Conservation (phyloP, 2,113 vertebrate genomes). For the Halcyon senegalensis region DNA sequence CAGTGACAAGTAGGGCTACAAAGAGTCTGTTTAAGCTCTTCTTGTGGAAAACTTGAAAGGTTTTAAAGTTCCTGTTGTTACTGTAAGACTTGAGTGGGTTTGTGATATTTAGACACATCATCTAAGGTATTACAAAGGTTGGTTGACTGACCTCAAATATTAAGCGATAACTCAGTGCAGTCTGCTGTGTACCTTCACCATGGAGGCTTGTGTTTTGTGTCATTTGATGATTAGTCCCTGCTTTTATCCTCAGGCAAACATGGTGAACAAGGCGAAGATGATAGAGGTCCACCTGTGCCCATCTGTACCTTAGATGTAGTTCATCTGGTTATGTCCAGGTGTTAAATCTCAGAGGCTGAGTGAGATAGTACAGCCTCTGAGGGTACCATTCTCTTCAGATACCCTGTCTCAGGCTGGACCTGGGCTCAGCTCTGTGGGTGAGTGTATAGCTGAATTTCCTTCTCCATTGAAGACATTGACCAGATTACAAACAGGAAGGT, state of each 20-base stretch:
- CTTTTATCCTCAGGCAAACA: background rate
- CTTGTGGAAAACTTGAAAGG: background rate
- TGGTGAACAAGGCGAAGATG: fast-evolving
- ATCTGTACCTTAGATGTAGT: background rate
- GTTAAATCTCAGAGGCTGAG: background rate
- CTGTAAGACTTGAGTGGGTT: background rate
- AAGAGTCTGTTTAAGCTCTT: background rate
- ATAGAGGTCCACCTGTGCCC: background rate
- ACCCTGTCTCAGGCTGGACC: too few relatives aligned
- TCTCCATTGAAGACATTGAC: fast-evolving
- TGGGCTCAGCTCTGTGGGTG: background rate
- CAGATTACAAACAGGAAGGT: background rate
- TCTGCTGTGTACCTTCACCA: background rate
- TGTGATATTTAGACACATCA: fast-evolving
- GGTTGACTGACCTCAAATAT: background rate
- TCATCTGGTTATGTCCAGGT: fast-evolving
- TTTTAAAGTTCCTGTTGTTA: background rate
- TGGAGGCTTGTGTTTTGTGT: background rate
- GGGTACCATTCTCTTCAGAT: background rate
- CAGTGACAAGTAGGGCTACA: background rate
- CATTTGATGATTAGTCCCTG: background rate
- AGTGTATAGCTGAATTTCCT: background rate
- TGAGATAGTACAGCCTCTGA: background rate
- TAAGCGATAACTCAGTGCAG: background rate
- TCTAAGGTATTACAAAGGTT: background rate